Evolutionary conservation across 2,797 vertebrate genomes (phyloP), one percentile per base, ranked within the genome.

Genomic region (Melanotaenia maccullochi): DNA sequence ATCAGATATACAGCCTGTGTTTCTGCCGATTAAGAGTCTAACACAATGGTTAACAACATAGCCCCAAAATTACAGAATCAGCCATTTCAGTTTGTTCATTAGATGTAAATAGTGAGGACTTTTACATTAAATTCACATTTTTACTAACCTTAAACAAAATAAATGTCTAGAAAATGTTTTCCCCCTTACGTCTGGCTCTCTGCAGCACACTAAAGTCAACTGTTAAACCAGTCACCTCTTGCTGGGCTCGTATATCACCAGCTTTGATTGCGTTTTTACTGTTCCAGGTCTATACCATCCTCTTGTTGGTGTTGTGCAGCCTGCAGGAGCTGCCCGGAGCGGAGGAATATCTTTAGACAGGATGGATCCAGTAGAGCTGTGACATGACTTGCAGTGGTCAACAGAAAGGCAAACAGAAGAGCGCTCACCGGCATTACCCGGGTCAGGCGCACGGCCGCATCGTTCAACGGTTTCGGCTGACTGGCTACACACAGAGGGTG

Each of bases 301-400:
- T 57, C 42, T 18, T 69, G 70, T 36, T 36, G 68, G 55, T 59
- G 61, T 33, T 28, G 61, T 59, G 51, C 72, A 65, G 75, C 8
- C 54, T 68, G 71, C 62, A 64, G 73, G 61, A 72, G 74, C 36
- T 49, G 58, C 57, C 60, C 22, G 78, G 65, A 65, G 73, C 38
- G 73, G 67, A 67, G 87, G 88, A 94, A 92, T 85, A 87, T 90
- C 92, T 87, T 84, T 87, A 85, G 87, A 90, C 87, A 82, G 89
- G 91, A 87, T 87, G 81, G 87, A 90, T 87, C 83, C 84, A 78
- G 83, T 77, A 83, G 86, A 80, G 71, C 70, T 24, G 75, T 79
- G 92, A 90, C 90, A 91, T 92, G 91, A 94, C 91, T 89, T 87
- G 90, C 91, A 88, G 85, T 86, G 85, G 73, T 86, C 76, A 85